Conservation (phyloP, 2,888 invertebrate genomes). For the Drosophila demipolita region DNA sequence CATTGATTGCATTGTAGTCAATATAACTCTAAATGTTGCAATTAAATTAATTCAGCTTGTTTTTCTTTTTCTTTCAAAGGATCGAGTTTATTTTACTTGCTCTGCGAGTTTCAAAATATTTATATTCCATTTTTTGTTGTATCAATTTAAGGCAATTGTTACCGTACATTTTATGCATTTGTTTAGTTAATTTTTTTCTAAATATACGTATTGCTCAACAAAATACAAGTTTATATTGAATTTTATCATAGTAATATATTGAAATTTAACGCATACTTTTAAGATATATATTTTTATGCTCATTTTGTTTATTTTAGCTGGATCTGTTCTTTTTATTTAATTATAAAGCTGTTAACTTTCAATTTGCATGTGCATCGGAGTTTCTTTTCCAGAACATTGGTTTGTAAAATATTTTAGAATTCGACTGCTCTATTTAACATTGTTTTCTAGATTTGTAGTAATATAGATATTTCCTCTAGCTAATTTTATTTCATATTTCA, state of each 20-base stretch:
- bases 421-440: not conserved
- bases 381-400: not conserved
- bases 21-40: not conserved
- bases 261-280: constrained; percentile 16
- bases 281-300: constrained; percentile 7
- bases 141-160: constrained; percentile 37
- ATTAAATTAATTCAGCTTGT: not conserved
- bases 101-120: constrained; percentile 30
- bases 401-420: not conserved
- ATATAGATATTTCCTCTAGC: not conserved
- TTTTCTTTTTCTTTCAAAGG: constrained; percentile 24
- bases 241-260: constrained; percentile 3
- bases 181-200: constrained; percentile 15
- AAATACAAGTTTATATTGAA: not conserved
- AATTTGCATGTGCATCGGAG: constrained; percentile 12
- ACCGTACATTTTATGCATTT: constrained; percentile 31
- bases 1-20: constrained; percentile 34
- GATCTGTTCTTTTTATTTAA: constrained; percentile 11
- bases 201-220: constrained; percentile 20
- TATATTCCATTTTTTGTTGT: constrained; percentile 6
- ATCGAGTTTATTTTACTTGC: constrained; percentile 48
- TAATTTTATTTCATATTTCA: not conserved
- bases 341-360: constrained; percentile 12
- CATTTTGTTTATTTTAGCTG: constrained; percentile 7
- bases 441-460: not conserved